Base-by-base conservation (phyloP, 2,888 invertebrate genomes). In the Oscheius sp. region DNA sequence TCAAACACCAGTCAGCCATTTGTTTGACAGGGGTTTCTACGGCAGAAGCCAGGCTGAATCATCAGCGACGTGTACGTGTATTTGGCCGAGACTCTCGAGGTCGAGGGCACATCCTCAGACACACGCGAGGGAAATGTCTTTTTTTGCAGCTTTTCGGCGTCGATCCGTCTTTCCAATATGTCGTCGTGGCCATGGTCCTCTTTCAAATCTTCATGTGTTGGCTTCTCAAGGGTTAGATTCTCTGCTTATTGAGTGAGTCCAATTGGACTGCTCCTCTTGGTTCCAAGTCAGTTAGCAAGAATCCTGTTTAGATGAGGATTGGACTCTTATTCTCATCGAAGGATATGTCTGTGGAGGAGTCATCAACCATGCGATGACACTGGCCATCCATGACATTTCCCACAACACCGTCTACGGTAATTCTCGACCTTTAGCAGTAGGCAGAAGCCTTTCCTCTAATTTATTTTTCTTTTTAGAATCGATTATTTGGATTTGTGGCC, bases 381-480 rank as follows among this genome's bases (percentile, higher is more conserved):
- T 96, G 84, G 98, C 97, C 0, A 94, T 99, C 72, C 99, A 99
- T 89, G 99, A 99, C 91, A 95, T 98, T 76, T 92, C 96, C 0
- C 99, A 99, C 90, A 97, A 96, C 89, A 91, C 97, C 80, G 98
- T 96, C 0, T 99, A 97, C 89, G 99, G 98, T 0, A 94, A 95
- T 90, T 73, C 78, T 21, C 73, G 72, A 41, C 82, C 85, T 1
- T 25, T 82, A 9, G 69, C 74, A 43, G 79, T 79, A n/a, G 46
- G 69, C 35, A 35, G 35, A 35, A 6, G 35, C 16, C 66, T 66
- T 43, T 21, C 27, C 5, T 23, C 7, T n/a, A 59, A 59, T 2
- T n/a, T 18, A 35, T 61, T n/a, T 43, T 9, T 9, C 18, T 1
- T 72, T 83, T 56, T 70, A 84, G 79, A 99, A 99, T 89, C 91